phyloP scores from a whole-genome alignment of 2,113 vertebrate species.

The Pteropus alecto region DNA sequence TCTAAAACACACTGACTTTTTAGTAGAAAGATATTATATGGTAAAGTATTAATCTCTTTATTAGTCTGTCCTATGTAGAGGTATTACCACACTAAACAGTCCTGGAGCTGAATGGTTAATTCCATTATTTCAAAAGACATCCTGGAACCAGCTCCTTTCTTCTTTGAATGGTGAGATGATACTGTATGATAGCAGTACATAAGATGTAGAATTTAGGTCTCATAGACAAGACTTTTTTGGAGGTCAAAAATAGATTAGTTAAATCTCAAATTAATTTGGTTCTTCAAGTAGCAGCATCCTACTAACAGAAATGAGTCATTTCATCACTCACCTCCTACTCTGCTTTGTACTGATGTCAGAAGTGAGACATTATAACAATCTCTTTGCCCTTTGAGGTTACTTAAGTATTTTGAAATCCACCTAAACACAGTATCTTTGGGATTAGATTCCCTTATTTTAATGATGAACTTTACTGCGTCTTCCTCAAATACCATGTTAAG shows the following conservation, averaged over 20 bases:
- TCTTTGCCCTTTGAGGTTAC: slow-evolving; percentile 27
- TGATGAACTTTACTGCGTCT: slow-evolving; percentile 3
- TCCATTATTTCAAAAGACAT: neutral
- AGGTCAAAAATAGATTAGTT: slow-evolving; percentile 50
- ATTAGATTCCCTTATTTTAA: neutral
- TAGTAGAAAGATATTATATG: slow-evolving; percentile 4
- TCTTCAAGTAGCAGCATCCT: slow-evolving; percentile 31
- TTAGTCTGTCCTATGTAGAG: neutral
- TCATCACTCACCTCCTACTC: slow-evolving; percentile 31
- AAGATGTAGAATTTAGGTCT: neutral
- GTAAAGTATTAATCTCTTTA: neutral
- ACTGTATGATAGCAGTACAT: neutral
- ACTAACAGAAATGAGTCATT: slow-evolving; percentile 35
- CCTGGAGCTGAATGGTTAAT: neutral
- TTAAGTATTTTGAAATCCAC: slow-evolving; percentile 28
- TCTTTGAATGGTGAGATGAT: neutral
- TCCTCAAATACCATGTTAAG: neutral
- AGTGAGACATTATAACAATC: slow-evolving; percentile 18
- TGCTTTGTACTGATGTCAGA: slow-evolving; percentile 25
- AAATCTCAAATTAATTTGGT: slow-evolving; percentile 24
- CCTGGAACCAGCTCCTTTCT: neutral
- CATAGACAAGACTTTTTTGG: neutral
- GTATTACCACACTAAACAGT: neutral
- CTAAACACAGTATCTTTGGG: neutral
- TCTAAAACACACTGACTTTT: slow-evolving; percentile 16